phyloP scores from a whole-genome alignment of 2,113 vertebrate genomes.

The Camelus dromedarius region DNA sequence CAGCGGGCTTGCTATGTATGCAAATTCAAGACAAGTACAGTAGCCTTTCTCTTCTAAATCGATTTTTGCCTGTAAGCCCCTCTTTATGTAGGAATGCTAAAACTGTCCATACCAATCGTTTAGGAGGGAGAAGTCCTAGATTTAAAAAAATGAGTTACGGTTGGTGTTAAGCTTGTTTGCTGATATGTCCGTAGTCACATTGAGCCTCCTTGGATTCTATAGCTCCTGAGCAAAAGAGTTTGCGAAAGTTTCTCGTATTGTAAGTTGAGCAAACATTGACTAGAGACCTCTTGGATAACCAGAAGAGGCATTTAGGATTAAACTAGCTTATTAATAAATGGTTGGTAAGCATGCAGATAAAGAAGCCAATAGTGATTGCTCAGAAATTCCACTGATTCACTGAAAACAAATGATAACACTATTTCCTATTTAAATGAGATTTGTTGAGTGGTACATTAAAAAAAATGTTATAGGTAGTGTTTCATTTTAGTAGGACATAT shows the following conservation, averaged over 20 bases:
- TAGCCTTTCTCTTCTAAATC: not conserved
- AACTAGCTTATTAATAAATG: conserved; percentile 60
- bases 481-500: not conserved
- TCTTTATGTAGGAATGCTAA: not conserved
- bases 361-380: not conserved
- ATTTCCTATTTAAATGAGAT: conserved; percentile 44
- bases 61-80: not conserved
- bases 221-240: conserved; percentile 9
- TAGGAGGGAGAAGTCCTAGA: not conserved
- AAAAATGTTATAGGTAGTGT: not conserved
- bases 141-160: not conserved
- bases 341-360: conserved; percentile 9
- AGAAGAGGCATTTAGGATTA: conserved; percentile 47
- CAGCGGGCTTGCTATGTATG: not conserved
- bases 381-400: conserved; percentile 23
- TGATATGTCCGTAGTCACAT: not conserved
- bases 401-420: conserved; percentile 42
- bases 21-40: not conserved
- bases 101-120: not conserved
- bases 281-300: not conserved
- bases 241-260: not conserved
- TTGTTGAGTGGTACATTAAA: not conserved
- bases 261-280: not conserved
- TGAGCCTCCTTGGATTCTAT: not conserved
- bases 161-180: not conserved